Evolutionary conservation across 2,113 vertebrate species (phyloP), one percentile per base, ranked within the genome.

Genomic region (Pitta sordida): DNA sequence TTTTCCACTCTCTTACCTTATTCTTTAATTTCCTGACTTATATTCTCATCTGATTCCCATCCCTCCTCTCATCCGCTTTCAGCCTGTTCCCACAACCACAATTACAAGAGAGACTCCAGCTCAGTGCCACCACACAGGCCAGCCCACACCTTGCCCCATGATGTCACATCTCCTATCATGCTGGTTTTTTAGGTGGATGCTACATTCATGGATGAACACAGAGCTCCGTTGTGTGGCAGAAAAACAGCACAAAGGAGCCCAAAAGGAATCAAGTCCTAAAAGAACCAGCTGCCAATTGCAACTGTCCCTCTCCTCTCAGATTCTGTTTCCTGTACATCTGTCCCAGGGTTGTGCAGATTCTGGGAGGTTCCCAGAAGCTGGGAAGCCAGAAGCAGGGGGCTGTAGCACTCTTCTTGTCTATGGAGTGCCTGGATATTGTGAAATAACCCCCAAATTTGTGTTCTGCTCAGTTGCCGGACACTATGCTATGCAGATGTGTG

Each of bases 81-180:
- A 74, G n/a, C 44, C 37, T 37, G 16, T 32, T 13, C 24, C 27
- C 36, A 24, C 12, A 27, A 15, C 44, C 13, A 20, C 23, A 41
- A 9, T 6, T 1, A 19, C 2, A 1, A 13, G 7, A 65, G 51
- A 52, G 23, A 10, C 3, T 22, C 13, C 75, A 74, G 32, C 41
- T 48, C 44, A 5, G 8, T 0, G 4, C 4, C 2, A 3, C 22
- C 9, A 4, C 41, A 2, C 32, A 43, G 39, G 32, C 21, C 58
- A 53, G 62, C 32, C 32, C 67, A 20, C 58, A n/a, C 60, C 75
- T 70, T 4, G 0, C 24, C 39, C 43, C 21, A 5, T 0, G 1
- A 10, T 13, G 36, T 6, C 70, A 32, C 20, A 10, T 51, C 52
- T 63, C 19, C 20, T 19, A 30, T 9, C 55, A 27, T 1, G 0